These are phyloP conservation scores for Hanleya hanleyi DNA, from an alignment of 2,888 invertebrate genomes.

Conservation along the genomic window DNA sequence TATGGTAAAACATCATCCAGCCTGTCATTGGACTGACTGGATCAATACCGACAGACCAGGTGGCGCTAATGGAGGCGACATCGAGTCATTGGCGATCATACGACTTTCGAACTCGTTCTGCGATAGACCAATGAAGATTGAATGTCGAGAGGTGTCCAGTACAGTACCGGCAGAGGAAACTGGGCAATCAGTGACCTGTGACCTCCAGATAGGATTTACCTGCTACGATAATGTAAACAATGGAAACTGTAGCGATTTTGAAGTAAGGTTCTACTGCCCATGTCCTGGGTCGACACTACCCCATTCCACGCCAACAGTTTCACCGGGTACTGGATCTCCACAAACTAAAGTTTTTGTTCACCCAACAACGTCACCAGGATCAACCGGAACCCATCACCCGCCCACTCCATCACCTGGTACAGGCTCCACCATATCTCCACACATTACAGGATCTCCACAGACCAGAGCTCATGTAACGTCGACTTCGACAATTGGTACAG, in stretches of 20 bases:
- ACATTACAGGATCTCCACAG: no score
- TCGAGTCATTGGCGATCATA: conserved; percentile 39
- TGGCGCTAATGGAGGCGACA: conserved; percentile 50
- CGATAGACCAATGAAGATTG: conserved; percentile 30
- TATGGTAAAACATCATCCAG: conserved; percentile 37
- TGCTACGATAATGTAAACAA: conserved; percentile 75
- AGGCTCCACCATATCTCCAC: conserved; percentile 12
- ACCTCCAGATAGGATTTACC: conserved; percentile 80
- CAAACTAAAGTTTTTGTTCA: background rate
- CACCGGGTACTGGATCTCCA: background rate
- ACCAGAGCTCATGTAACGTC: no score
- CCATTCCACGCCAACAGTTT: background rate
- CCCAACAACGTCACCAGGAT: background rate
- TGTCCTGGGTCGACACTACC: conserved; percentile 71
- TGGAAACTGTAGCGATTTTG: conserved; percentile 47
- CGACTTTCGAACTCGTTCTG: conserved; percentile 41
- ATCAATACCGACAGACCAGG: conserved; percentile 56
- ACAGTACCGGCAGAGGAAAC: conserved; percentile 23
- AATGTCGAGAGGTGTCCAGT: conserved; percentile 33
- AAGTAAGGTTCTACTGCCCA: conserved; percentile 64
- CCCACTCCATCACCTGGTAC: conserved; percentile 30
- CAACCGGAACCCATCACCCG: conserved; percentile 17
- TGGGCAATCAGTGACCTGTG: conserved; percentile 38
- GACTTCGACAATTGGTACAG: no score
- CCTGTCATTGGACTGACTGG: conserved; percentile 67